Base-by-base conservation (phyloP, 2,113 vertebrate species). In the Brachyhypopomus gauderio region DNA sequence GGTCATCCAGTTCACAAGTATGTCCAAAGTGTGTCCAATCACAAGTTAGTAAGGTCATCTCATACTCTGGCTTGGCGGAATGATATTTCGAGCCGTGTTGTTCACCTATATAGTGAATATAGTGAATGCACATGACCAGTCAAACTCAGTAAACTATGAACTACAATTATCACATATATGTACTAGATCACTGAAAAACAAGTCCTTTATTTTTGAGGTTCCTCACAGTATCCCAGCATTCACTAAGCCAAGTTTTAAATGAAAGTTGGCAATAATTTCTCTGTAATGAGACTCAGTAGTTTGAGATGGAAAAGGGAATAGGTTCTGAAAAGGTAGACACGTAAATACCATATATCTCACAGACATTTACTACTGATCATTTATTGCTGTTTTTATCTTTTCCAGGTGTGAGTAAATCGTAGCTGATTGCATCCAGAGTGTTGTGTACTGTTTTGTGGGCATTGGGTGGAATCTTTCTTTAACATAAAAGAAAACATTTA, bases 1-100 rank as follows among this genome's bases (percentile, higher is more conserved):
- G 48, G n/a, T 66, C 66, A 70, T 34, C 7, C 66, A 8, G 36
- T n/a, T 41, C 17, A n/a, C 6, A 38, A 70, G 36, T 70, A n/a
- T 70, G 17, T 41, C 66, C 36, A 70, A 38, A 70, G 36, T 70
- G 11, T 70, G 17, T 41, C 66, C 36, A 70, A 70, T 67, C 48
- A 11, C 25, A 34, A 56, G 76, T 58, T 41, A 56, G 48, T 56
- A 58, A 69, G 48, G 64, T 69, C 76, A 66, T 14, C 7, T 20
- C 30, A 41, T n/a, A n/a, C 36, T 5, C 66, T 22, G 17, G 34
- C 9, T 20, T 22, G 36, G 34, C 20, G 8, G 34, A 1, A 41
- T 36, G 30, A 11, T 67, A 67, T 67, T 70, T 70, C 11, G n/a
- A 41, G 20, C 34, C 34, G n/a, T 22, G 14, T 67, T 64, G 62